Percentiles rank a stretch among this genome's conserved stretches.
phyloP scores from a whole-genome alignment of 2,797 vertebrate species.

The Fistularia commersonii region DNA sequence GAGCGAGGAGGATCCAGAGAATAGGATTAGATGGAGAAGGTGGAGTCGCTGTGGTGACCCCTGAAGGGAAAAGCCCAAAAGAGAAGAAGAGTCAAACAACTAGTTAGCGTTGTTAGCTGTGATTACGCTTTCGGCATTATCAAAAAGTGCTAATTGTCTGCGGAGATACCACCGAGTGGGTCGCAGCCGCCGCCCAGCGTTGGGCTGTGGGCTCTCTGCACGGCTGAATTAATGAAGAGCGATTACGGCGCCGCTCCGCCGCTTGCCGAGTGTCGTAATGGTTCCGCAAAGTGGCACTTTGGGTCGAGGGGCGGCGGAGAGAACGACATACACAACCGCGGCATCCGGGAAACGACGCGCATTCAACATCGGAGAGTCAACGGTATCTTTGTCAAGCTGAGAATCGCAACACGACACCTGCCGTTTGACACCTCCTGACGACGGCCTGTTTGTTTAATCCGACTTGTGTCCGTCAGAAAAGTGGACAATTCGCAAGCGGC shows the following conservation, averaged over 20 bases:
- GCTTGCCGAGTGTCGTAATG: slow-evolving; percentile 36
- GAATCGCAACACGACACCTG: neutral
- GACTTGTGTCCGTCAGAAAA: slow-evolving; percentile 51
- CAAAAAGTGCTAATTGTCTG: too few relatives aligned
- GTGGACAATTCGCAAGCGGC: slow-evolving; percentile 56
- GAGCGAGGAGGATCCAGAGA: too few relatives aligned
- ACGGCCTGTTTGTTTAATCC: slow-evolving; percentile 65
- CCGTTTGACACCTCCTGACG: slow-evolving; percentile 9
- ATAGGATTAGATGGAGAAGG: too few relatives aligned
- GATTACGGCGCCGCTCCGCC: slow-evolving; percentile 32
- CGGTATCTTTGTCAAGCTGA: too few relatives aligned
- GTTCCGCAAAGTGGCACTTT: slow-evolving; percentile 51
- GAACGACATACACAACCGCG: slow-evolving; percentile 2
- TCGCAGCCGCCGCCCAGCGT: slow-evolving; percentile 13
- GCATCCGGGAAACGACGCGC: slow-evolving; percentile 1
- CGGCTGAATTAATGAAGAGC: slow-evolving; percentile 39
- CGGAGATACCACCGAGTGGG: slow-evolving; percentile 19
- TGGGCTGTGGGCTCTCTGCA: slow-evolving; percentile 16
- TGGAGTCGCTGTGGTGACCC: too few relatives aligned
- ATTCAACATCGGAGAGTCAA: slow-evolving; percentile 1
- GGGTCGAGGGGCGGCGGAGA: slow-evolving; percentile 3
- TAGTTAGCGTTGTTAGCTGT: too few relatives aligned
- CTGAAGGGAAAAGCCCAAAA: too few relatives aligned
- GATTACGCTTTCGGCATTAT: too few relatives aligned
- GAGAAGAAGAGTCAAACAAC: too few relatives aligned